Conservation (phyloP, 2,797 vertebrate species). For the Aythya fuligula region DNA sequence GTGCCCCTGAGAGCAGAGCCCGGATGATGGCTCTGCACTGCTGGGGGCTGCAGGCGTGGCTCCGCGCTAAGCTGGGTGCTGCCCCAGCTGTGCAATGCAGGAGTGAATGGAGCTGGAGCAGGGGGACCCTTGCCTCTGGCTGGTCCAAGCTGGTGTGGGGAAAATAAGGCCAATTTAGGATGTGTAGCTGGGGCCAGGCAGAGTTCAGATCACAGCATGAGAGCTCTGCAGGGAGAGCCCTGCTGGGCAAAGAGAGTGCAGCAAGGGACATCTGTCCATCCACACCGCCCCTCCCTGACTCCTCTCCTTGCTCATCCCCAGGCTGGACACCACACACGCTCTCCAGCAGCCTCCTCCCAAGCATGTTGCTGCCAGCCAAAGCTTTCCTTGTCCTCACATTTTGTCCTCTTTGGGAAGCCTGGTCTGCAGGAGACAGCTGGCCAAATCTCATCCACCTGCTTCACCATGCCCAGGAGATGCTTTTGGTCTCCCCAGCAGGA, state of each 20-base stretch:
- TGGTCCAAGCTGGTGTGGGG: neutral
- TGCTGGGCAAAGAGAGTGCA: neutral
- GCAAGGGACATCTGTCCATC: neutral
- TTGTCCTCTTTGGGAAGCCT: neutral
- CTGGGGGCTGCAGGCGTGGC: neutral
- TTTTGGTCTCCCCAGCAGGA: neutral
- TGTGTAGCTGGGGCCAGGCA: neutral
- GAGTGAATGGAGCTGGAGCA: neutral
- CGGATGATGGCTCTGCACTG: neutral
- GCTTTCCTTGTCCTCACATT: neutral
- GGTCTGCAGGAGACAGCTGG: neutral
- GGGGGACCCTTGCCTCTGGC: neutral
- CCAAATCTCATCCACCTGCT: neutral
- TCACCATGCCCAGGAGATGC: neutral
- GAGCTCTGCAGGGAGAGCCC: neutral
- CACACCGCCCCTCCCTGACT: neutral
- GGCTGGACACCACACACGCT: neutral
- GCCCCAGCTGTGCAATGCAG: rapidly evolving
- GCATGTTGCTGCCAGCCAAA: neutral
- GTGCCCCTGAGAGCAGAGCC: neutral
- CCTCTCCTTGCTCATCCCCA: neutral
- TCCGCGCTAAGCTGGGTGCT: neutral
- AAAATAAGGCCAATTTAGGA: neutral
- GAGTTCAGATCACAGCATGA: neutral
- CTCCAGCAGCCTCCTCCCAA: neutral